These are phyloP conservation scores for Phenganax marumi DNA, from an alignment of 92 coral and sea anemone species.

Conservation along the genomic window DNA sequence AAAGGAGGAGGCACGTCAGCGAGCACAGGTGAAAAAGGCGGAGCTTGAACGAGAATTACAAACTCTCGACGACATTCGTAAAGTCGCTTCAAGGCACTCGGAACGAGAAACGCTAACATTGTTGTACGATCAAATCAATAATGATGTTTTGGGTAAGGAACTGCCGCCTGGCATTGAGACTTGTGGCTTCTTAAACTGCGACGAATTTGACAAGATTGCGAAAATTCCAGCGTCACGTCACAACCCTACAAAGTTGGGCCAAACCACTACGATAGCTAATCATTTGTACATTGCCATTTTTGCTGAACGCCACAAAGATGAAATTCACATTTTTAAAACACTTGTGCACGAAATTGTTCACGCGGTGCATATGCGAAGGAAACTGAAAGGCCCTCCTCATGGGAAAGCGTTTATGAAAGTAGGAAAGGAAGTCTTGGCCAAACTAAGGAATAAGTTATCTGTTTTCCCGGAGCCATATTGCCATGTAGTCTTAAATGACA, in stretches of 20 bases:
- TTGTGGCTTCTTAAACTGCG: neutral
- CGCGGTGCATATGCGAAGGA: neutral
- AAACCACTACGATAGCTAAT: neutral
- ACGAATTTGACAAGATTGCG: neutral
- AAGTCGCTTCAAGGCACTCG: neutral
- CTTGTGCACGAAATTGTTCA: conserved; percentile 3
- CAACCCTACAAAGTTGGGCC: neutral
- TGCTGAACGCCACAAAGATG: neutral
- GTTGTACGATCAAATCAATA: conserved; percentile 11
- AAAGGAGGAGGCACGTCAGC: neutral
- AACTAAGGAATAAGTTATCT: neutral
- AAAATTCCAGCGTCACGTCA: neutral
- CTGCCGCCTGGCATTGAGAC: conserved; percentile 10
- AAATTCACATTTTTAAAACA: conserved; percentile 1
- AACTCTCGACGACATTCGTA: neutral
- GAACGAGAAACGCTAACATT: neutral
- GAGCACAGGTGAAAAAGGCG: neutral
- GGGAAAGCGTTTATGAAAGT: neutral
- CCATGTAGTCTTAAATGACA: neutral
- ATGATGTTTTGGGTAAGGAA: neutral
- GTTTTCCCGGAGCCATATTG: neutral
- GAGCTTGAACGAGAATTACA: neutral
- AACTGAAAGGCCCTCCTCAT: neutral
- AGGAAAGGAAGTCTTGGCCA: neutral
- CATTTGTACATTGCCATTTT: conserved; percentile 14